phyloP scores from a whole-genome alignment of 1,140 invertebrate genomes.

The Drosophila nebulosa region DNA sequence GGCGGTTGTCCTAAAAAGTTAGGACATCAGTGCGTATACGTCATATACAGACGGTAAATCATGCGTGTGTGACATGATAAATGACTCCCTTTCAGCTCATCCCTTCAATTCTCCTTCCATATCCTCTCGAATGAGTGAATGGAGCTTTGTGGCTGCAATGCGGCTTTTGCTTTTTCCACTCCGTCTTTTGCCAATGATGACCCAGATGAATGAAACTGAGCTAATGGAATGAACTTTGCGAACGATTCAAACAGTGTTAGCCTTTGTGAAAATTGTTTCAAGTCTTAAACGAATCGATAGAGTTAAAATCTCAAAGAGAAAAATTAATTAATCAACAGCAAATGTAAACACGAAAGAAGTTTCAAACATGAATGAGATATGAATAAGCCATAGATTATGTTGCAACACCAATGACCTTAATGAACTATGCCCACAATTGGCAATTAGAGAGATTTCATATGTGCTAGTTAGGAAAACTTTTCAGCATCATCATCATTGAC shows the following conservation, averaged over 20 bases:
- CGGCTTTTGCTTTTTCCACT: not conserved
- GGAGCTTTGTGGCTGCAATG: not conserved
- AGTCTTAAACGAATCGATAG: not conserved
- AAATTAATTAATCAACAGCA: too few relatives aligned
- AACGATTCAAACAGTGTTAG: not conserved
- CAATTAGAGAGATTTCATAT: not conserved
- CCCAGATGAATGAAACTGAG: not conserved
- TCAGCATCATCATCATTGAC: not conserved
- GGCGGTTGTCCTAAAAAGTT: not conserved
- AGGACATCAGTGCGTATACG: slow-evolving; percentile 9
- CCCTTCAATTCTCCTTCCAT: not conserved
- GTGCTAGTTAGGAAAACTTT: not conserved
- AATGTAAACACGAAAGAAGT: too few relatives aligned
- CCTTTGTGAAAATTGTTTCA: not conserved
- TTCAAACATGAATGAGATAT: too few relatives aligned
- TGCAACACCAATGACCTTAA: not conserved
- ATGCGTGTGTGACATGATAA: slow-evolving; percentile 10
- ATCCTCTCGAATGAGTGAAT: not conserved
- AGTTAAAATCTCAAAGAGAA: too few relatives aligned
- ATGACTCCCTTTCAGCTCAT: not conserved
- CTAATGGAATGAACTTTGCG: not conserved
- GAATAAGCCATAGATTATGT: too few relatives aligned
- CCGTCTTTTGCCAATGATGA: not conserved
- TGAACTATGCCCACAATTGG: not conserved
- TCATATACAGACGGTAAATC: slow-evolving; percentile 3